A percentile compares a stretch with the other conserved stretches of the same genome.
Conservation (phyloP, 2,888 invertebrate species). For the Anaspis maculata region DNA sequence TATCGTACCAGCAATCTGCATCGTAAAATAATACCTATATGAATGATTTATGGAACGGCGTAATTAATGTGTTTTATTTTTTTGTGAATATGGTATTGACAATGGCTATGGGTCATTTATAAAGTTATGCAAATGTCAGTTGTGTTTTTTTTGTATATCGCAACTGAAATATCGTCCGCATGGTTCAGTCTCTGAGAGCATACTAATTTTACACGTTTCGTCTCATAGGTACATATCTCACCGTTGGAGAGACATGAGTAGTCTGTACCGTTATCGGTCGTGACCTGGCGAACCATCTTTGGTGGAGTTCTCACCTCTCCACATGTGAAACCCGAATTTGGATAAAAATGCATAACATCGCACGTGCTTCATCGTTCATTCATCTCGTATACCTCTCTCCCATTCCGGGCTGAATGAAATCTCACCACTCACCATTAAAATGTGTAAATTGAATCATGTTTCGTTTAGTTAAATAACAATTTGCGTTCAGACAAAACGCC, state of each 20-base stretch:
- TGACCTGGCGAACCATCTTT: constrained; percentile 8
- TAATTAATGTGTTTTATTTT: not conserved
- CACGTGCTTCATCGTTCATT: too few relatives aligned
- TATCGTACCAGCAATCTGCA: constrained; percentile 66
- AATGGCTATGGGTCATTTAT: not conserved
- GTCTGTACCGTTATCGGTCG: constrained; percentile 8
- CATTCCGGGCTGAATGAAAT: too few relatives aligned
- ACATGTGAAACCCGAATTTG: not conserved
- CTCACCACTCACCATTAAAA: too few relatives aligned
- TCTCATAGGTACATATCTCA: constrained; percentile 3
- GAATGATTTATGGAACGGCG: too few relatives aligned
- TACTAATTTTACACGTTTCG: too few relatives aligned
- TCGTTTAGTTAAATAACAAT: too few relatives aligned
- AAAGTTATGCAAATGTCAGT: not conserved
- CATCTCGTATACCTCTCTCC: too few relatives aligned
- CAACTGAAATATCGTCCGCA: too few relatives aligned
- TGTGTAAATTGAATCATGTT: too few relatives aligned
- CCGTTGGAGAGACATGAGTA: constrained; percentile 6
- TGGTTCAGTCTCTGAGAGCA: too few relatives aligned
- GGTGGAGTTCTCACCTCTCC: constrained; percentile 4
- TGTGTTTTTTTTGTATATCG: too few relatives aligned
- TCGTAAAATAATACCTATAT: constrained; percentile 9
- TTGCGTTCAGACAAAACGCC: too few relatives aligned
- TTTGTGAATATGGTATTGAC: constrained; percentile 1
- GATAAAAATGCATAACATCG: constrained; percentile 1